Evolutionary conservation across 2,888 invertebrate genomes (phyloP), one percentile per base, ranked within the genome.

Genomic region (Cyaniris semiargus): DNA sequence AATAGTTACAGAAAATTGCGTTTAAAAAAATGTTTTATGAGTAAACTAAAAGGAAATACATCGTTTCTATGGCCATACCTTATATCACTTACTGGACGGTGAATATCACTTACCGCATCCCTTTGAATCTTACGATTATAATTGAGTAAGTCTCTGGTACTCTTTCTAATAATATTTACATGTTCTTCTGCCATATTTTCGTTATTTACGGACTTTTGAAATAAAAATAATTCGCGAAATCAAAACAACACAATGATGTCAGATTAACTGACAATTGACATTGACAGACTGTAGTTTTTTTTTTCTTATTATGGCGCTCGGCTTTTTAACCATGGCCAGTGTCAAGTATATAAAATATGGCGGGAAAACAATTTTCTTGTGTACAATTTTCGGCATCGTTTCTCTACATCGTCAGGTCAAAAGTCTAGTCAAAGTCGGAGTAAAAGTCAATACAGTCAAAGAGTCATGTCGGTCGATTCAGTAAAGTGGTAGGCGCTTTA

Each of bases 71-170:
- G 70, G 71, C 27, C 77, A 78, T 80, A 89, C 90, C 84, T 83
- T 76, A 82, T 78, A 77, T 80, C 83, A 48, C 81, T 81, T 60
- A 90, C 79, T 58, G 83, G 81, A 8, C 92, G 87, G 5, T 84
- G 84, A 8, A 81, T 75, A 83, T 92, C 90, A 6, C 79, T 84
- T 72, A 86, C 85, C 80, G 87, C 88, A n/a, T 90, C 85, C 38
- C 88, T 87, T n/a, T 86, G 84, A 78, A 82, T 83, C 53, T 85
- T 86, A 10, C 92, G 86, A 75, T 87, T 87, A 23, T 86, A 76
- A 74, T 85, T 83, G 7, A 92, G 74, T 1, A 84, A 77, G 78
- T 85, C 85, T 15, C 93, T 86, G 3, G 85, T 87, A 8, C 84
- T 82, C 80, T 90, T 86, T 76, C 92, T 84, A 71, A 92, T 86